Base-by-base conservation (phyloP, 2,888 invertebrate species). In the Papilio demoleus region DNA sequence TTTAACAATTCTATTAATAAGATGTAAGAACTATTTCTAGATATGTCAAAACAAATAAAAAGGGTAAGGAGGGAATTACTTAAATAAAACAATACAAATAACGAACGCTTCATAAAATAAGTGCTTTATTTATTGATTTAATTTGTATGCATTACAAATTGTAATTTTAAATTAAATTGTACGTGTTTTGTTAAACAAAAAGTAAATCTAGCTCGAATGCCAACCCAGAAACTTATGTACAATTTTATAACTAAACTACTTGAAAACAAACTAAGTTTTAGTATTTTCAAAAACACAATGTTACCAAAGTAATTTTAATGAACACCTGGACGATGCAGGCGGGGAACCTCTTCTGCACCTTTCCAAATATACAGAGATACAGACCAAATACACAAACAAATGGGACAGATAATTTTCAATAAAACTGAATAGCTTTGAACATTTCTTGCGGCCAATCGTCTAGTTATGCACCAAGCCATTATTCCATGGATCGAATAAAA, bases 41-140 rank as follows among this genome's bases (percentile, higher is more conserved):
- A 31, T 8, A 9, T 27, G 3, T 53, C 6, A 14, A 2, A 8
- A n/a, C n/a, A 53, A 17, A 3, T 9, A 17, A 19, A 3, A 59
- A 2, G 36, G 59, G 5, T 12, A 22, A 19, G 17, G 17, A 11
- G 27, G 9, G 42, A 4, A 6, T 2, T 34, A 17, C 9, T 14
- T 36, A 75, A 83, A 81, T 81, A 77, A 84, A 86, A 88, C 81
- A 75, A 82, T 68, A 76, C 36, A 76, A 71, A 77, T 81, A 81
- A 79, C 75, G 80, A 88, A 88, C 88, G 85, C 81, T 88, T 88
- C 88, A 84, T 89, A 90, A 91, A 92, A 89, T 91, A 90, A 90
- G 91, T 92, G 91, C 88, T 91, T 90, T 89, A 89, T 88, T 91
- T 90, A 89, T 88, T 91, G 88, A 89, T 89, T 88, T 86, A 82